Evolutionary conservation across 2,888 invertebrate genomes (phyloP), one percentile per base, ranked within the genome.

Genomic region (Cephus sareptanus): DNA sequence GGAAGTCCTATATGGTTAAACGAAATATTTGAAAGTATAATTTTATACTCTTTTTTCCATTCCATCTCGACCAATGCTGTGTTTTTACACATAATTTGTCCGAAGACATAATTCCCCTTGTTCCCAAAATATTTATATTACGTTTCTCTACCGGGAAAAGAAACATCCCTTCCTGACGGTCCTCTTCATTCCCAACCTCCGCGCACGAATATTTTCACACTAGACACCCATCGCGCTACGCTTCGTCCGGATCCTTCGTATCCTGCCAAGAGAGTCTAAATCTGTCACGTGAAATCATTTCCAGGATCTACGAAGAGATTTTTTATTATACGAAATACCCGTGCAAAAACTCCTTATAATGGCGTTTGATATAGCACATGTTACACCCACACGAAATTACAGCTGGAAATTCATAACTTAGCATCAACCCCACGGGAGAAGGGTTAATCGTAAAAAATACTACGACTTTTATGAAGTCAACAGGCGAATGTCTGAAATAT

Each of bases 361-460:
- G 9, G 56, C 23, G 23, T 23, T 56, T 23, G 56, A 56, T 56
- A 23, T 23, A 15, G 56, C 56, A 23, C 56, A 56, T 6, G 56
- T 15, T 56, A 6, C 56, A 56, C 56, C 56, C 56, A 56, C 56
- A 23, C 56, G 23, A 56, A 56, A 56, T 56, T 56, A 56, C 23
- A 23, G 23, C 9, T 31, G 85, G 88, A 89, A 89, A 89, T 88
- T 85, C 89, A 89, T 89, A 89, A 89, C 87, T 89, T 89, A 87
- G 89, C 86, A 89, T 89, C 87, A 89, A 82, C 80, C 76, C 82
- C 79, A 83, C 86, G 84, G 85, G 85, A 87, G 85, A 34, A 85
- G 88, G 86, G 83, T 86, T 89, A 89, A 89, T 88, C 89, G 88
- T 83, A 76, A 87, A 89, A 89, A 88, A 89, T 89, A 89, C 87